Percentiles rank a stretch among this genome's conserved stretches.
phyloP scores from a whole-genome alignment of 2,888 invertebrate genomes.

The Idaea dimidiata region DNA sequence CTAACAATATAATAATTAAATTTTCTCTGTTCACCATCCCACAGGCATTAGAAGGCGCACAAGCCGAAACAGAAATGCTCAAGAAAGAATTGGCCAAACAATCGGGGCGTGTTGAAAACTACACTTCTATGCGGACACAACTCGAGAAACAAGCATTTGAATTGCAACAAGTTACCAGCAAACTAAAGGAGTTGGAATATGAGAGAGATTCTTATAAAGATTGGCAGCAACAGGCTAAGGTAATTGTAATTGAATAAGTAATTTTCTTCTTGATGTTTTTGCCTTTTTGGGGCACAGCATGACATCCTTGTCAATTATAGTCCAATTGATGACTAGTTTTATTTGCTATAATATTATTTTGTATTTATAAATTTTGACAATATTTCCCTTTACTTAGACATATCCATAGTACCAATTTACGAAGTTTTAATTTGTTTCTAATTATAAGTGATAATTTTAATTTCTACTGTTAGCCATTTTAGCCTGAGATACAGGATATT shows the following conservation, averaged over 20 bases:
- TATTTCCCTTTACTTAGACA: no score
- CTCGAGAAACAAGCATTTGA: slow-evolving; percentile 70
- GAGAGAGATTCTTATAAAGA: slow-evolving; percentile 73
- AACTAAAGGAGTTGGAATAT: slow-evolving; percentile 69
- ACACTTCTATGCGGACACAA: slow-evolving; percentile 53
- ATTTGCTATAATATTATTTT: no score
- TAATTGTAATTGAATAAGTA: slow-evolving; percentile 33
- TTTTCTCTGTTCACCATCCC: background rate
- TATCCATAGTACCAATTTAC: no score
- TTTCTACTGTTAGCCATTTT: no score
- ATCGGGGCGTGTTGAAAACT: slow-evolving; percentile 60
- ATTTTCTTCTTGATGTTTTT: background rate
- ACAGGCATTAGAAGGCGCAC: slow-evolving; percentile 76
- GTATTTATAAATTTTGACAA: no score
- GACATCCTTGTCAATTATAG: no score
- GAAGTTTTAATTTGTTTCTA: no score
- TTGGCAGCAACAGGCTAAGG: slow-evolving; percentile 76
- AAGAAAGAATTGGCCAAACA: slow-evolving; percentile 62
- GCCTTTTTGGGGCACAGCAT: no score
- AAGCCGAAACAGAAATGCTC: slow-evolving; percentile 78
- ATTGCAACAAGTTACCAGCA: slow-evolving; percentile 60
- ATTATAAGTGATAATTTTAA: no score
- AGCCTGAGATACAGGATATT: no score
- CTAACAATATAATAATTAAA: background rate
- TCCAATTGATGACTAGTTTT: no score